Base-by-base conservation (phyloP, 2,888 invertebrate genomes). In the Meandrusa payeni region DNA sequence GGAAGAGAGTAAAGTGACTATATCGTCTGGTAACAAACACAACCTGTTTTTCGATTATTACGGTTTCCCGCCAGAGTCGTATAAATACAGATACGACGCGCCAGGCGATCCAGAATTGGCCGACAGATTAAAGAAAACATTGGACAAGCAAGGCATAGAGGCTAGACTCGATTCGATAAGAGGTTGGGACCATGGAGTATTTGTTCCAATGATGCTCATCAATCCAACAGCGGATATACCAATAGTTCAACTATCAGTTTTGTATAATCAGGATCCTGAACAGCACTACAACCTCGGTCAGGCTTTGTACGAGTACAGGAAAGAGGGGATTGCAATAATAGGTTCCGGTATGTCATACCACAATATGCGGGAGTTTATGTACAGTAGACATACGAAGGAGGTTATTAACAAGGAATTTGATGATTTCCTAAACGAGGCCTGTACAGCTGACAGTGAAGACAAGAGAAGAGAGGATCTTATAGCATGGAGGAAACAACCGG, bases 151-250 rank as follows among this genome's bases (percentile, higher is more conserved):
- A 3, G 83, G 85, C 12, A 76, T 85, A 19, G 64, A 69, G 6
- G 76, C 82, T 0, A 77, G 71, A 54, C 53, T 86, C 19, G 83
- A 87, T 42, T 48, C 71, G 0, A 64, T 76, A 55, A 64, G 86
- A 64, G 86, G 87, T 54, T 87, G 87, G 87, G 86, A 87, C 55
- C 86, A 87, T 56, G 87, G 87, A 55, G 87, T 87, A 6, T 87
- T 87, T 47, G 86, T 87, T 11, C 87, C 87, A 0, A 87, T 87
- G 87, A 76, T 86, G 69, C 55, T 87, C 0, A 85, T 87, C 1
- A 80, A 82, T 28, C 85, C 86, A 3, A 49, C 66, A 3, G 87
- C 87, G 0, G 67, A 81, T 51, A 68, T 87, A 32, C 86, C 87
- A 1, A 87, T 87, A 40, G 56, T 86, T 5, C 87, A 87, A 49